Evolutionary conservation across 2,113 vertebrate genomes (phyloP).

Genomic region (Microtus montanus): DNA sequence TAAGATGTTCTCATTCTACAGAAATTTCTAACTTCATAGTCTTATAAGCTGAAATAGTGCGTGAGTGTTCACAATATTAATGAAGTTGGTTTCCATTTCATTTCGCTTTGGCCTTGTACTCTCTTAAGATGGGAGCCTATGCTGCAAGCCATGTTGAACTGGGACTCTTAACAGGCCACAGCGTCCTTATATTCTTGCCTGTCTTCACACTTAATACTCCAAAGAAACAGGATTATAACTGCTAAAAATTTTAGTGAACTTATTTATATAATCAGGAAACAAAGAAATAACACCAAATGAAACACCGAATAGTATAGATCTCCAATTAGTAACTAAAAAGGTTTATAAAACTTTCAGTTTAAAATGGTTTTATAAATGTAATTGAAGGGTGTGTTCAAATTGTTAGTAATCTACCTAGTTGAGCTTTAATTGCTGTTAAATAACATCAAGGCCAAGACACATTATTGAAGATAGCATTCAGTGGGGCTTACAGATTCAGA

Average conservation of each 20-base stretch:
- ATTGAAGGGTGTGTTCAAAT: not conserved
- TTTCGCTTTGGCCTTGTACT: not conserved
- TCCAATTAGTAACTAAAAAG: not conserved
- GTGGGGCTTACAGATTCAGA: not conserved
- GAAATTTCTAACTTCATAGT: not conserved
- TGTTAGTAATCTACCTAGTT: not conserved
- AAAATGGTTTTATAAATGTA: not conserved
- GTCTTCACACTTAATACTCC: too few relatives aligned
- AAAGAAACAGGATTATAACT: not conserved
- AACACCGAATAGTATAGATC: not conserved
- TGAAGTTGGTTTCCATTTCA: not conserved
- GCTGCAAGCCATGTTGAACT: not conserved
- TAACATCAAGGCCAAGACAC: not conserved
- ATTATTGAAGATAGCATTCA: not conserved
- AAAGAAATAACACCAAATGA: not conserved
- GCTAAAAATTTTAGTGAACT: not conserved
- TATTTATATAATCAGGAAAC: not conserved
- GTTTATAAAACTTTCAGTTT: not conserved
- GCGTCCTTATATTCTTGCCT: not conserved
- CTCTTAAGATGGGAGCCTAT: not conserved
- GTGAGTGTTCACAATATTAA: not conserved
- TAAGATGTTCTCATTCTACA: not conserved
- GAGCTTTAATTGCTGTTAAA: not conserved
- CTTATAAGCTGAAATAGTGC: not conserved
- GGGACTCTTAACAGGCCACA: fast-evolving